phyloP scores from a whole-genome alignment of 2,113 vertebrate genomes.

The Archocentrus centrarchus region DNA sequence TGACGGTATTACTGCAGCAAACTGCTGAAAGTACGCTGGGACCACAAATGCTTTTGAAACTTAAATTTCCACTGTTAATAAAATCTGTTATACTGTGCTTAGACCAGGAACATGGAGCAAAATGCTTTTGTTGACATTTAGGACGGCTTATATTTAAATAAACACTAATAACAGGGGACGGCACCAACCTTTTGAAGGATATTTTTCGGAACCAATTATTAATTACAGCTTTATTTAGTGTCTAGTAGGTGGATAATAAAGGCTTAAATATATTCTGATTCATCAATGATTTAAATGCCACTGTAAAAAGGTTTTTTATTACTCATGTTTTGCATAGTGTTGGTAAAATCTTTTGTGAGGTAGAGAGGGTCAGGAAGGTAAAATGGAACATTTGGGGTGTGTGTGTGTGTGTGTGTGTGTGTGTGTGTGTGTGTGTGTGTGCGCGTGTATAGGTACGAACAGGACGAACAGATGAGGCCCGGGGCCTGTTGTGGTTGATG shows the following conservation, averaged over 20 bases:
- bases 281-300: conserved; percentile 23
- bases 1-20: conserved; percentile 33
- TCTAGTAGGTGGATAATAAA: conserved; percentile 20
- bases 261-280: conserved; percentile 7
- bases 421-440: neutral
- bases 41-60: conserved; percentile 41
- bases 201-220: conserved; percentile 4
- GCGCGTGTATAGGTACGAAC: conserved; percentile 84
- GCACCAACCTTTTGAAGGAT: conserved; percentile 9
- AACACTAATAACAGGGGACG: neutral
- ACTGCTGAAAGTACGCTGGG: conserved; percentile 38
- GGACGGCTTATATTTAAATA: neutral
- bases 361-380: neutral
- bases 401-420: neutral
- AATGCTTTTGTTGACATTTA: conserved; percentile 11
- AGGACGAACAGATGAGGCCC: conserved; percentile 87
- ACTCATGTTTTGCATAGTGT: neutral
- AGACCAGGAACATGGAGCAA: neutral
- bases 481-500: conserved; percentile 95
- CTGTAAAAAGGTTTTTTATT: conserved; percentile 24
- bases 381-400: neutral
- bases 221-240: conserved; percentile 13
- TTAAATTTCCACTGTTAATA: conserved; percentile 36
- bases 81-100: conserved; percentile 22
- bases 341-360: neutral